Conservation (phyloP, 2,113 vertebrate genomes). For the Siniperca knerii region DNA sequence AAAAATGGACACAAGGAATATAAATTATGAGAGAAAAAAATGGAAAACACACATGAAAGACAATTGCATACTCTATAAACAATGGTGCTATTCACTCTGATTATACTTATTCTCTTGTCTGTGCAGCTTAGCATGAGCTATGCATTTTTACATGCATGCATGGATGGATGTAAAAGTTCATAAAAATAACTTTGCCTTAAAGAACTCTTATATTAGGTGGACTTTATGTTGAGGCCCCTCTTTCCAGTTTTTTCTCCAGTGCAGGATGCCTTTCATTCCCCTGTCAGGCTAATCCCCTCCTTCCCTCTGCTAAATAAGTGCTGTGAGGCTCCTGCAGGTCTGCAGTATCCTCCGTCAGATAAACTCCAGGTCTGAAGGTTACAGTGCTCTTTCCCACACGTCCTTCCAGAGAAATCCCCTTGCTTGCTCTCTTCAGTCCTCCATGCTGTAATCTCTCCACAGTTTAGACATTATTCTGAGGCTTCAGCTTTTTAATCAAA, state of each 20-base stretch:
- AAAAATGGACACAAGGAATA: neutral
- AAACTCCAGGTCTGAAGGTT: neutral
- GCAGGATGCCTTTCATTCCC: neutral
- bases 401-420: constrained; percentile 2
- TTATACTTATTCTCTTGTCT: neutral
- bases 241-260: neutral
- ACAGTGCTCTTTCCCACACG: neutral
- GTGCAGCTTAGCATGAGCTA: neutral
- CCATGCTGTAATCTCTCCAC: neutral
- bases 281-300: neutral
- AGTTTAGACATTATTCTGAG: neutral
- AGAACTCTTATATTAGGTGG: neutral
- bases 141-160: too few species aligned
- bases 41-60: neutral
- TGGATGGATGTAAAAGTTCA: neutral
- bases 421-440: too few species aligned
- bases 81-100: neutral
- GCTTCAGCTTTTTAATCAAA: neutral
- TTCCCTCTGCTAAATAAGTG: neutral
- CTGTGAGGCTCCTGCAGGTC: neutral
- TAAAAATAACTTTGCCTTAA: neutral
- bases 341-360: neutral
- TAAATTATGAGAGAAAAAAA: neutral
- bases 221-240: neutral
- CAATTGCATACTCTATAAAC: neutral